These are phyloP conservation scores for Nasua narica DNA, from an alignment of 2,797 vertebrate genomes.

Conservation along the genomic window DNA sequence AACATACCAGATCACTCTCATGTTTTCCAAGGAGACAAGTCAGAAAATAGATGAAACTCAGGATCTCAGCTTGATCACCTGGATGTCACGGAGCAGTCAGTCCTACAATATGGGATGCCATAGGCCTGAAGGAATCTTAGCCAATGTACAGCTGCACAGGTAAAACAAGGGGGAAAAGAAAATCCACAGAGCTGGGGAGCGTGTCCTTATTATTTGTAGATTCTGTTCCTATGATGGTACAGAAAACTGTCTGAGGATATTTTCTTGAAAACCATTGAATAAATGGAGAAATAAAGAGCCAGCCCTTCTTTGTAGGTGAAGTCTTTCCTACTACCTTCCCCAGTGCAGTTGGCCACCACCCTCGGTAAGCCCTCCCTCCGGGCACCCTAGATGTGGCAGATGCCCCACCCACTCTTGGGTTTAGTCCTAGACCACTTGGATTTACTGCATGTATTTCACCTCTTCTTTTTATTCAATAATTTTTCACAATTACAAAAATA, in stretches of 20 bases:
- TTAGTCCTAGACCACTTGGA: neutral
- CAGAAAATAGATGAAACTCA: neutral
- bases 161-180: neutral
- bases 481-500: slow-evolving; percentile 20
- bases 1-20: no score
- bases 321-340: neutral
- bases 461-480: slow-evolving; percentile 39
- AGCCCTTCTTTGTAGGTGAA: neutral
- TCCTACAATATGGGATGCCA: neutral
- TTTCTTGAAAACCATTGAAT: slow-evolving; percentile 14
- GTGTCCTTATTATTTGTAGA: neutral
- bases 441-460: neutral
- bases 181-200: neutral
- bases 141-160: neutral
- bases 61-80: neutral
- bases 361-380: neutral
- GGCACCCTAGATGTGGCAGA: neutral
- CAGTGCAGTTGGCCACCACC: neutral
- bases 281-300: neutral
- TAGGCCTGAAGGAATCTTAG: neutral
- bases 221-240: neutral
- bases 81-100: neutral
- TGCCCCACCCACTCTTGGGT: neutral
- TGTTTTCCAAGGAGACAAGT: neutral
- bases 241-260: neutral